Conservation (phyloP, 1,140 invertebrate genomes). For the Rhysida immarginata region DNA sequence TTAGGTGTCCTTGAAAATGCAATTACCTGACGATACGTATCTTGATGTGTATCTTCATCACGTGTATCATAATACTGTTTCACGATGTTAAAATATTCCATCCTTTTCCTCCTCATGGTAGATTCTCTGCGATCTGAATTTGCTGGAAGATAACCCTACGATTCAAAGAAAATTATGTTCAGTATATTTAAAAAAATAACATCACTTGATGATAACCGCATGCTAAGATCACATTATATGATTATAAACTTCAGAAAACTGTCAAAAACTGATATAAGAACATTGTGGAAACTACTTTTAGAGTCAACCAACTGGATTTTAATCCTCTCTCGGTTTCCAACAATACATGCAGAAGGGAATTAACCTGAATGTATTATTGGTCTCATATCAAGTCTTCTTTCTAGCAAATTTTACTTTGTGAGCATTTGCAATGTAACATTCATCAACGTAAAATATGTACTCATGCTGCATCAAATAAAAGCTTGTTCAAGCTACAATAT, state of each 20-base stretch:
- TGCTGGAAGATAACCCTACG: conserved; percentile 74
- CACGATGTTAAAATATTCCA: conserved; percentile 89
- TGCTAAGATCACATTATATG: not conserved
- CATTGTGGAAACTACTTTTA: not conserved
- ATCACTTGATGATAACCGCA: not conserved
- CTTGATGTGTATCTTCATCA: conserved; percentile 76
- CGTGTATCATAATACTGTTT: conserved; percentile 91
- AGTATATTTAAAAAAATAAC: conserved; percentile 15
- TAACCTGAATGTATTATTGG: no score
- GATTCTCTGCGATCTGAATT: conserved; percentile 67
- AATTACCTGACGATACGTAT: conserved; percentile 81
- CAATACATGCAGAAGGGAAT: no score
- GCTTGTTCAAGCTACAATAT: no score
- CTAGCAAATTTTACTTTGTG: no score
- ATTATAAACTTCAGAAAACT: not conserved
- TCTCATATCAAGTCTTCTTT: no score
- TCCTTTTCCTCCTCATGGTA: conserved; percentile 72
- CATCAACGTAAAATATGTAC: no score
- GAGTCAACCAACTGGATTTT: not conserved
- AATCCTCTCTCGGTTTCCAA: not conserved
- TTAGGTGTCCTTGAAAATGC: no score
- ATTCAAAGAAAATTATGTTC: conserved; percentile 17
- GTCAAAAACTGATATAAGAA: not conserved
- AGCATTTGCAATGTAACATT: no score
- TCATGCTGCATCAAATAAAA: no score